phyloP scores from a whole-genome alignment of 2,888 invertebrate species.

The Strigamia crassipes region DNA sequence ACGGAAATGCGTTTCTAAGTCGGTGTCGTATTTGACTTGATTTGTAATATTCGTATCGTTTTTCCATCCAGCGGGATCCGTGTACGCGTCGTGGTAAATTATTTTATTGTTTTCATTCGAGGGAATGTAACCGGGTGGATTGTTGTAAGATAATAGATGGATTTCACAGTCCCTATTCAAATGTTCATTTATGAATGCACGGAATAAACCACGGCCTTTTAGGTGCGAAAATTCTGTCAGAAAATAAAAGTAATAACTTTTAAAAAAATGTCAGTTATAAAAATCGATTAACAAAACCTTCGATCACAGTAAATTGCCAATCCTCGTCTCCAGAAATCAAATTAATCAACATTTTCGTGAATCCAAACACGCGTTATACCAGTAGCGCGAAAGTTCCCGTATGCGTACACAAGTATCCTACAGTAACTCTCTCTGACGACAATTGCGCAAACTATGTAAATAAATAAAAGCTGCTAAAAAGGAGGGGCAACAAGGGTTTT shows the following conservation, averaged over 20 bases:
- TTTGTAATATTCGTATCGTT: not conserved
- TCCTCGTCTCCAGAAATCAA: conserved; percentile 12
- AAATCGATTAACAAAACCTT: not conserved
- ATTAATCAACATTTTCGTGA: not conserved
- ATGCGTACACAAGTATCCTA: no score
- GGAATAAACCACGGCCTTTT: not conserved
- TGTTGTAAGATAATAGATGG: not conserved
- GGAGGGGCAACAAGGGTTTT: no score
- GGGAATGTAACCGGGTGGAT: not conserved
- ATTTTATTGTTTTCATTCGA: not conserved
- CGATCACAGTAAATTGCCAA: not conserved
- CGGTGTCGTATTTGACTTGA: not conserved
- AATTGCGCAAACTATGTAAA: no score
- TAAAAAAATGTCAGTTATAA: not conserved
- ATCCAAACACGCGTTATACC: no score
- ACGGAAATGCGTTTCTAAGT: not conserved
- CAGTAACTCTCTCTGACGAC: no score
- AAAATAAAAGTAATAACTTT: not conserved
- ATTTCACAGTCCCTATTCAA: not conserved
- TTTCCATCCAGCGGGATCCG: not conserved
- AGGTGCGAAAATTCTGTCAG: not conserved
- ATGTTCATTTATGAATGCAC: not conserved
- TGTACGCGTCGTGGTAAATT: not conserved
- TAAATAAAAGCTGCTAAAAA: no score
- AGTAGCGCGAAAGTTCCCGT: no score